Evolutionary conservation across 2,797 vertebrate genomes (phyloP).

Genomic region (Alcedo quadribrachys): DNA sequence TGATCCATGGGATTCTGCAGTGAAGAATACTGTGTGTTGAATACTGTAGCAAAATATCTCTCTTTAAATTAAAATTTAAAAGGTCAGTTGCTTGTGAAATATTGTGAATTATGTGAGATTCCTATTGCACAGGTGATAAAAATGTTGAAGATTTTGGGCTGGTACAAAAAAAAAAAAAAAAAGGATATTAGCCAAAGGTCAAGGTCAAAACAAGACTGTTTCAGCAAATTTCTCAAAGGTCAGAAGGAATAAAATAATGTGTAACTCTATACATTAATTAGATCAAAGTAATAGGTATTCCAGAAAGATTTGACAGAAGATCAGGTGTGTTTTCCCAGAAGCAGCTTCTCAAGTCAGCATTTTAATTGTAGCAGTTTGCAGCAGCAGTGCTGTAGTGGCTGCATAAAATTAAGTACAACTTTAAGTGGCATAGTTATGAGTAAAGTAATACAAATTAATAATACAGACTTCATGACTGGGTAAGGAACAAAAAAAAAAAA

Average conservation of each 20-base stretch:
- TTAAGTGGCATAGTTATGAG: not conserved
- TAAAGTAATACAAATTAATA: slow-evolving; percentile 17
- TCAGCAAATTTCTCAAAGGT: not conserved
- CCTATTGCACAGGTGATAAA: not conserved
- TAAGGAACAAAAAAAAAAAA: not conserved
- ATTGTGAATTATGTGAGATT: not conserved
- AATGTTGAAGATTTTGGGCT: not conserved
- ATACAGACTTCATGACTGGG: not conserved
- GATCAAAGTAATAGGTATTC: not conserved
- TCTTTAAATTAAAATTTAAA: not conserved
- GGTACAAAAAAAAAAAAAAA: not conserved
- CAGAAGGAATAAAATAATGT: not conserved
- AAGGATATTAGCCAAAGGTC: not conserved
- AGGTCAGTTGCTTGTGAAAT: not conserved
- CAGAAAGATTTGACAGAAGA: slow-evolving; percentile 4
- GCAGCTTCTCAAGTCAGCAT: not conserved
- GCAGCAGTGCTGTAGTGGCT: not conserved
- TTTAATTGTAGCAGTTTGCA: not conserved
- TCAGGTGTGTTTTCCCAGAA: not conserved
- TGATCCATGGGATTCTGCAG: not conserved
- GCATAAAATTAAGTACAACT: not conserved
- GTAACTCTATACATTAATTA: not conserved
- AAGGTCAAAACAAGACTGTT: not conserved
- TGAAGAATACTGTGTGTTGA: not conserved
- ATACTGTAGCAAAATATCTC: not conserved